These are phyloP conservation scores for Drosophila rhopaloa DNA, from an alignment of 1,140 invertebrate genomes.

Conservation along the genomic window DNA sequence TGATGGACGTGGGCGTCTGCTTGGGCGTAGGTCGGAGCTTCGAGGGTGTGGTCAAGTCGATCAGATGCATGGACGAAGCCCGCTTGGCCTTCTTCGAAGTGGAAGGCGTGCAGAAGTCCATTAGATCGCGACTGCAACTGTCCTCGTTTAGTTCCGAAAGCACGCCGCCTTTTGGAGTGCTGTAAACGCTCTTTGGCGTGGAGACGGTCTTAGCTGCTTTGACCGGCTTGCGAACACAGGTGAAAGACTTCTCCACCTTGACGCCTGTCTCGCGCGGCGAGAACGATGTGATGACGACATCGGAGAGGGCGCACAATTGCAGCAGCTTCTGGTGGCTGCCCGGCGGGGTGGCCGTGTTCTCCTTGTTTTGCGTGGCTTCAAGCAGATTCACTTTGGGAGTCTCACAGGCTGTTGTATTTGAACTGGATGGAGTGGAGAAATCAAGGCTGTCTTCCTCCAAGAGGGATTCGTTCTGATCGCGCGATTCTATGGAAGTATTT, in stretches of 20 bases:
- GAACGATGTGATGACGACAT: slow-evolving; percentile 75
- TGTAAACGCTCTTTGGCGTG: slow-evolving; percentile 75
- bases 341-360: slow-evolving; percentile 62
- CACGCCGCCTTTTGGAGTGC: slow-evolving; percentile 72
- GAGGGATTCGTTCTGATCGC: slow-evolving; percentile 26
- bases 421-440: slow-evolving; percentile 29
- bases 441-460: slow-evolving; percentile 16
- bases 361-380: slow-evolving; percentile 75
- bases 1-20: slow-evolving; percentile 37
- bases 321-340: slow-evolving; percentile 50
- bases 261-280: slow-evolving; percentile 77
- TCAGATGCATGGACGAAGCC: slow-evolving; percentile 68
- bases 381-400: slow-evolving; percentile 71
- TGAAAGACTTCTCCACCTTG: slow-evolving; percentile 73
- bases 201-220: slow-evolving; percentile 24
- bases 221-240: slow-evolving; percentile 53
- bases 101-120: slow-evolving; percentile 65
- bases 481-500: slow-evolving; percentile 68
- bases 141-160: slow-evolving; percentile 65
- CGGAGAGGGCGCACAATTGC: slow-evolving; percentile 62
- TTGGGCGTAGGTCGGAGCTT: slow-evolving; percentile 44
- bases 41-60: slow-evolving; percentile 77
- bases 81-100: slow-evolving; percentile 62
- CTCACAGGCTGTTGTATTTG: slow-evolving; percentile 13
- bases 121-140: slow-evolving; percentile 62